phyloP scores from a whole-genome alignment of 2,888 invertebrate genomes.

The Entomobrya proxima region DNA sequence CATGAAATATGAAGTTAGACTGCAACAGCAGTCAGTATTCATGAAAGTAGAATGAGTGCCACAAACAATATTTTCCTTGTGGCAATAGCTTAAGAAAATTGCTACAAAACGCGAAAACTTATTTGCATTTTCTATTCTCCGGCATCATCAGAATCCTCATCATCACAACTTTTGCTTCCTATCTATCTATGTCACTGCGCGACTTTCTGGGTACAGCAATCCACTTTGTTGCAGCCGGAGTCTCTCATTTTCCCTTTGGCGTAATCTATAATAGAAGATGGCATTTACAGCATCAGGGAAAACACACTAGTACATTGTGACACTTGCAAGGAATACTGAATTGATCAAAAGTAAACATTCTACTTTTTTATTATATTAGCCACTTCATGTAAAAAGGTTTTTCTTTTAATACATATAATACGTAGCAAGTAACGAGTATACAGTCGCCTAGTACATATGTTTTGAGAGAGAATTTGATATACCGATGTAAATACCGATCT shows the following conservation, averaged over 20 bases:
- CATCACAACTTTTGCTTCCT: too few species aligned
- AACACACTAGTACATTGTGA: background rate
- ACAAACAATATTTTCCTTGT: slow-evolving; percentile 5
- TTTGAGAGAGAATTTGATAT: background rate
- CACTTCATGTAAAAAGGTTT: slow-evolving; percentile 29
- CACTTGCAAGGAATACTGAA: slow-evolving; percentile 3
- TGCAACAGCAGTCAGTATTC: background rate
- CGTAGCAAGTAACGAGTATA: too few species aligned
- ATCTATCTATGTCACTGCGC: too few species aligned
- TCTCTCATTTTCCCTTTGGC: slow-evolving; percentile 38
- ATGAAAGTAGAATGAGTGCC: background rate
- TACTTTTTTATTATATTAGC: slow-evolving; percentile 35
- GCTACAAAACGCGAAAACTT: background rate
- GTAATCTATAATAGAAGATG: slow-evolving; percentile 49
- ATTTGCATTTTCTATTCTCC: slow-evolving; percentile 32
- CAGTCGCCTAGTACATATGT: background rate
- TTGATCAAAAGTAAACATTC: slow-evolving; percentile 40
- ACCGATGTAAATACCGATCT: background rate
- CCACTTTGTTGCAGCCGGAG: background rate
- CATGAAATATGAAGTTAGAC: background rate
- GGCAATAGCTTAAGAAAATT: background rate
- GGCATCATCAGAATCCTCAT: background rate
- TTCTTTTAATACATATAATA: slow-evolving; percentile 1
- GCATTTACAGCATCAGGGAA: slow-evolving; percentile 34
- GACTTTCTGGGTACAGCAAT: too few species aligned